Conservation (phyloP, 2,113 vertebrate genomes). For the Pandion haliaetus region DNA sequence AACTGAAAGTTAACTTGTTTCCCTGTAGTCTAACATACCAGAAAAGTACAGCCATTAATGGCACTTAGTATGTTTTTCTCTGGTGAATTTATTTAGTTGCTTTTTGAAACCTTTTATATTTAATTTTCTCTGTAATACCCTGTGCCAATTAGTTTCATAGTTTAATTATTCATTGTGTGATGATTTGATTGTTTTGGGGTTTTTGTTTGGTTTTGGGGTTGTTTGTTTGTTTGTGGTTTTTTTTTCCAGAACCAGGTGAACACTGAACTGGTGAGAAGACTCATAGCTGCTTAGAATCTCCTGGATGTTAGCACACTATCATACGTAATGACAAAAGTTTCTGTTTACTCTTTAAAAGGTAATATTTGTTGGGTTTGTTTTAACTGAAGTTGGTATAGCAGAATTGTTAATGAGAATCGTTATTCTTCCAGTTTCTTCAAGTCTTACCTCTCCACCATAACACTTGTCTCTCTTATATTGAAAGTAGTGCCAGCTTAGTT, state of each 20-base stretch:
- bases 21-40: background rate
- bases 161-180: background rate
- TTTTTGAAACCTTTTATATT: background rate
- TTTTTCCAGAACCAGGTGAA: background rate
- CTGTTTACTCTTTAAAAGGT: background rate
- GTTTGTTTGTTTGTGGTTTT: background rate
- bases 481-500: background rate
- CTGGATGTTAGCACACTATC: background rate
- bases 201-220: background rate
- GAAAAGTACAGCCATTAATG: background rate
- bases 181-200: background rate
- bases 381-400: background rate
- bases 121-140: background rate
- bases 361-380: background rate
- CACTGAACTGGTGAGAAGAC: background rate
- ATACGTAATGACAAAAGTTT: background rate
- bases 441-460: background rate
- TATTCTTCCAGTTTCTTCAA: background rate
- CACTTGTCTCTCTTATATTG: background rate
- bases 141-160: background rate
- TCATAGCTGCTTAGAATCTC: background rate
- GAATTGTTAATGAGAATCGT: background rate
- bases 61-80: background rate
- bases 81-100: background rate
- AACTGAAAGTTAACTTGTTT: background rate